Base-by-base conservation (phyloP, 2,888 invertebrate genomes). In the Teinopalpus imperialis region DNA sequence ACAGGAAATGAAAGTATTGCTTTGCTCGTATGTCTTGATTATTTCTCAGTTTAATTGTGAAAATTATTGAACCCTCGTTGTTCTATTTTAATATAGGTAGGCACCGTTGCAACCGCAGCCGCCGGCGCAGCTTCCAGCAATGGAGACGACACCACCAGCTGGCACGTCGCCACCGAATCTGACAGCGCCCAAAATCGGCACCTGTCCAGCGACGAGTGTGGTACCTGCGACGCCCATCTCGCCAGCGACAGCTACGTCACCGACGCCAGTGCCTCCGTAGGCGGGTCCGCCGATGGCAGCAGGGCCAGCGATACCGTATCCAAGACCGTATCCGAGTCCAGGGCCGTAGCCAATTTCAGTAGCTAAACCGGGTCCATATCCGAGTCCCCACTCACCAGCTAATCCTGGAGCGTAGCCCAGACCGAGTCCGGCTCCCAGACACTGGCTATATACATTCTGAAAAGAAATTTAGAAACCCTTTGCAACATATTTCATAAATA, bases 131-230 rank as follows among this genome's bases (percentile, higher is more conserved):
- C 49, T 53, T 8, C 64, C 67, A 14, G 53, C 35, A 29, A 69
- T 61, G 35, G 63, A 51, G 14, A 69, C 69, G 5, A 37, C 21
- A 7, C 69, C 71, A 27, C 51, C 57, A 24, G 63, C 61, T 3
- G 52, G 59, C 26, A 61, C 51, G 27, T 16, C 16, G 4, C 16
- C 16, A 16, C 16, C 16, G 16, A 16, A 16, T 16, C 16, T 16
- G 1, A 70, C 66, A 9, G 55, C 57, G 34, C 69, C 69, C 20
- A 60, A 36, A 20, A 69, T 60, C 5, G 68, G 69, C 8, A 69
- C 61, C 30, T 59, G 55, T 21, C 69, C 69, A 21, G 55, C 51
- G 24, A 71, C 56, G 12, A 49, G 34, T n/a, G 68, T 62, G 35
- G 49, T 45, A 12, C 69, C 71, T n/a, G 44, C 48, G 5, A 63